Evolutionary conservation across 2,797 vertebrate species (phyloP).

Genomic region (Pseudocheirus occidentalis): DNA sequence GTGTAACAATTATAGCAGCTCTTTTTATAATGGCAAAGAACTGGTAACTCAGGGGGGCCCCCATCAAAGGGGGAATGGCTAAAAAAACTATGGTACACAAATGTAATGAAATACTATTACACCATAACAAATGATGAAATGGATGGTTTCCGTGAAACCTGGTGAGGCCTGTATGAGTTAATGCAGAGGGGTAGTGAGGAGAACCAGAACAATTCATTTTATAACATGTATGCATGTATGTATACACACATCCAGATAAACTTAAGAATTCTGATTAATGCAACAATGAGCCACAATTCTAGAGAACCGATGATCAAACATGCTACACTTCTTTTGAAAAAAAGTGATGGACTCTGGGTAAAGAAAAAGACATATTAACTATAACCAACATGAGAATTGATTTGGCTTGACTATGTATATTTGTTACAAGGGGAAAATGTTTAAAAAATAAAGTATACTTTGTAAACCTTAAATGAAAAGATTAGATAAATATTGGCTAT

Average conservation of each 20-base stretch:
- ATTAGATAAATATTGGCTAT: neutral
- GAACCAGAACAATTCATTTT: neutral
- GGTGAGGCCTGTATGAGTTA: neutral
- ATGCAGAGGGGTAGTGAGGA: neutral
- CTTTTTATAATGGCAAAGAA: neutral
- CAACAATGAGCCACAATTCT: neutral
- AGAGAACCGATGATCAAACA: neutral
- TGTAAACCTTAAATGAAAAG: neutral
- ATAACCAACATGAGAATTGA: neutral
- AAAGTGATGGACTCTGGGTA: neutral
- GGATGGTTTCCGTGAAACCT: neutral
- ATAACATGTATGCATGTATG: neutral
- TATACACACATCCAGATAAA: neutral
- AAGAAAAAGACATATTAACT: neutral
- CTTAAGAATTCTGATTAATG: neutral
- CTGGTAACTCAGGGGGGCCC: neutral
- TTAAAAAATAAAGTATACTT: neutral
- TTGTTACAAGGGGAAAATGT: neutral
- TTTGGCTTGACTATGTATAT: neutral
- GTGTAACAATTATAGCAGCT: neutral
- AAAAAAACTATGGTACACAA: neutral
- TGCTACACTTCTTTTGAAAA: neutral
- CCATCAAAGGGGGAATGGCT: neutral
- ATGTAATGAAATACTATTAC: neutral
- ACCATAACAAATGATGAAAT: neutral